These are phyloP conservation scores for Podarcis muralis DNA, from an alignment of 2,113 vertebrate genomes.

Conservation along the genomic window DNA sequence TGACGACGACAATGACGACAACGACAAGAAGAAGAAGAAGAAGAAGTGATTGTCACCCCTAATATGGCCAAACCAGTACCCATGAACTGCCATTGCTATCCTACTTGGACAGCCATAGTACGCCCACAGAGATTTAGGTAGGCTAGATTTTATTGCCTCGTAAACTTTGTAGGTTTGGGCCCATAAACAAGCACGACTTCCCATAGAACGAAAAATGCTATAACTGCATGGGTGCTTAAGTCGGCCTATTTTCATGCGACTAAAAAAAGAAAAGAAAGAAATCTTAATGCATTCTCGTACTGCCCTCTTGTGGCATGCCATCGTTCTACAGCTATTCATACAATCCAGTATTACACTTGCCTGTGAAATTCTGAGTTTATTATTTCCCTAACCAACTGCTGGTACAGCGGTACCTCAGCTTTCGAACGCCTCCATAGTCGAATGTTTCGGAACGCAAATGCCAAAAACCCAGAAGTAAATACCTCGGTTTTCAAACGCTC, in stretches of 20 bases:
- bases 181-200: constrained; percentile 6
- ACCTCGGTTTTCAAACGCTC: too few species aligned
- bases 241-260: not conserved
- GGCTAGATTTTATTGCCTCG: not conserved
- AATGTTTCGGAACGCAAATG: too few species aligned
- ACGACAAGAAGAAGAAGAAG: too few species aligned
- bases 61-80: not conserved
- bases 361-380: not conserved
- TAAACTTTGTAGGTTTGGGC: not conserved
- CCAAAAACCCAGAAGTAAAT: too few species aligned
- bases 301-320: constrained; percentile 69
- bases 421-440: too few species aligned
- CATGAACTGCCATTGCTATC: not conserved
- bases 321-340: constrained; percentile 36
- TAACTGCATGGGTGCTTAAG: constrained; percentile 4
- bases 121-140: not conserved
- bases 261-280: accelerated
- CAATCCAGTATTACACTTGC: not conserved
- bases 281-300: constrained; percentile 48
- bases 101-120: not conserved
- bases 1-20: too few species aligned
- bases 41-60: too few species aligned
- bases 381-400: not conserved
- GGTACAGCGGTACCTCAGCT: not conserved
- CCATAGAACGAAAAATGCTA: constrained; percentile 26